These are phyloP conservation scores for Norana najaformis DNA, from an alignment of 2,888 invertebrate genomes.

Conservation along the genomic window DNA sequence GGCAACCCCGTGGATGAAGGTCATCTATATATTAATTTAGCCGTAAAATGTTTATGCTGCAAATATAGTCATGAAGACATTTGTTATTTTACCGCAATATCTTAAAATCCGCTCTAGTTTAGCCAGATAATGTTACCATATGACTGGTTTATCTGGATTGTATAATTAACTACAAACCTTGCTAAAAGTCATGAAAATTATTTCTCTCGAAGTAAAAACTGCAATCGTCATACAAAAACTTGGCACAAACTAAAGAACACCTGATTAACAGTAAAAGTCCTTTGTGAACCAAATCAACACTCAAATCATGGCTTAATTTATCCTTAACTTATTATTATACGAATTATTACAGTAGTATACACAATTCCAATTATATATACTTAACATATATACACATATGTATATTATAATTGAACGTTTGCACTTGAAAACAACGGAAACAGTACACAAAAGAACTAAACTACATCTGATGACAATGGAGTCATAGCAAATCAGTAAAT, in stretches of 20 bases:
- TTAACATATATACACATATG: not conserved
- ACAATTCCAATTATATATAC: conserved; percentile 6
- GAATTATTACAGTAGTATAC: not conserved
- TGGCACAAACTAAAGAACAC: not conserved
- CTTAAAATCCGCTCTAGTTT: not conserved
- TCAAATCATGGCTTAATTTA: not conserved
- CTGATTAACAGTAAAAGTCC: not conserved
- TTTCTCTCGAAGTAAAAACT: not conserved
- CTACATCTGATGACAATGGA: conserved; percentile 13
- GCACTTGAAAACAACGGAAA: not conserved
- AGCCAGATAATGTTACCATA: not conserved
- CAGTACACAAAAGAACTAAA: not conserved
- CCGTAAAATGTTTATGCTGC: not conserved
- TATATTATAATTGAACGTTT: not conserved
- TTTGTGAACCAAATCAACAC: not conserved
- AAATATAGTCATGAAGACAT: conserved; percentile 1
- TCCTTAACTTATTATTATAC: not conserved
- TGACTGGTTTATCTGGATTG: not conserved
- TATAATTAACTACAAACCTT: not conserved
- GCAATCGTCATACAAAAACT: not conserved
- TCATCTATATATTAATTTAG: not conserved
- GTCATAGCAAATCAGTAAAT: not conserved
- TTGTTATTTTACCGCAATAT: not conserved
- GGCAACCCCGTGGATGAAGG: not conserved
- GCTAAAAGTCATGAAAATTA: not conserved